Evolutionary conservation across 2,113 vertebrate genomes (phyloP).

Genomic region (Haliaeetus leucogaster): DNA sequence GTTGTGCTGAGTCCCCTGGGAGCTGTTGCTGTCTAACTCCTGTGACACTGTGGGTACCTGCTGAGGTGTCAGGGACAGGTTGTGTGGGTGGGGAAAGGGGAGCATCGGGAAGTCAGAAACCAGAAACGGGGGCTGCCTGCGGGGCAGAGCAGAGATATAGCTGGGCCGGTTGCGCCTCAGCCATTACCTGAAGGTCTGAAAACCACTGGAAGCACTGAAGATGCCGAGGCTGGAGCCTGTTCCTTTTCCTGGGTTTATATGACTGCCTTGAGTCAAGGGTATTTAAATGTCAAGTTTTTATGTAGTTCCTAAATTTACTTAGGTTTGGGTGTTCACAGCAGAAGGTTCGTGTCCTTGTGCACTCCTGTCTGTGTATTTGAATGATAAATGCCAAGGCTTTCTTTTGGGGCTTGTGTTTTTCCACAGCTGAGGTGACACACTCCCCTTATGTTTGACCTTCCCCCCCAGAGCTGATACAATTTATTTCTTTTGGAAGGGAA

Average conservation of each 20-base stretch:
- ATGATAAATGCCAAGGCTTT: constrained; percentile 51
- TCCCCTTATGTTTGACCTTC: not conserved
- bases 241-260: not conserved
- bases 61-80: not conserved
- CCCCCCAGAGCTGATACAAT: not conserved
- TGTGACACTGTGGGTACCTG: not conserved
- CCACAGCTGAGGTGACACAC: not conserved
- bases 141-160: not conserved
- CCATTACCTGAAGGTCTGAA: not conserved
- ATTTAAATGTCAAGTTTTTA: constrained; percentile 34
- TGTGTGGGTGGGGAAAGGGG: not conserved
- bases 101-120: not conserved
- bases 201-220: not conserved
- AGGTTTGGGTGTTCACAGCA: not conserved
- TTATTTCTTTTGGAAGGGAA: constrained; percentile 36
- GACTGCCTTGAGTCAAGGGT: not conserved
- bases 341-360: constrained; percentile 22
- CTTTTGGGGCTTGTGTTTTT: constrained; percentile 16
- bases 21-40: not conserved
- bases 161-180: not conserved
- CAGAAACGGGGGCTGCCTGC: not conserved
- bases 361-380: not conserved
- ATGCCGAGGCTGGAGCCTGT: not conserved
- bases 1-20: not conserved
- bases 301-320: not conserved